A percentile compares a stretch with the other conserved stretches of the same genome.
These are phyloP conservation scores for Ephydatia muelleri DNA, from an alignment of 37 sponge, comb jelly and placozoan genomes.

Conservation along the genomic window DNA sequence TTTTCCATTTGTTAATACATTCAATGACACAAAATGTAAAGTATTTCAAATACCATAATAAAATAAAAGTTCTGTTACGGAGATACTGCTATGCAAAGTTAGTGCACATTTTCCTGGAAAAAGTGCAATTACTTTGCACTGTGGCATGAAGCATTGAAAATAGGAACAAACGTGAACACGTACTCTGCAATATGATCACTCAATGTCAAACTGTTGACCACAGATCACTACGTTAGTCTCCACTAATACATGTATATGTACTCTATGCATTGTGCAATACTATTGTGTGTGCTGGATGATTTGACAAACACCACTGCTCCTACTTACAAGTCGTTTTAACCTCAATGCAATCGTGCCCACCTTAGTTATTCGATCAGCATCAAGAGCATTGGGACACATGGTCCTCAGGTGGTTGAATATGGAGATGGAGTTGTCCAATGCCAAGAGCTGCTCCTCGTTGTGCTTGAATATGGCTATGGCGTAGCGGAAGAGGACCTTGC, in stretches of 20 bases:
- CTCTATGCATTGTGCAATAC: conserved; percentile 3
- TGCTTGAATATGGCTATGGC: conserved; percentile 95
- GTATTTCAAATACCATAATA: not conserved
- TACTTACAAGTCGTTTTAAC: not conserved
- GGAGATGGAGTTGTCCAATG: conserved; percentile 50
- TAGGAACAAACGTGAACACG: too few relatives aligned
- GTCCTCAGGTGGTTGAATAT: conserved; percentile 81
- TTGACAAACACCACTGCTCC: too few relatives aligned
- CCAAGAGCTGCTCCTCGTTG: conserved; percentile 79
- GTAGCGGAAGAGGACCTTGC: conserved; percentile 92
- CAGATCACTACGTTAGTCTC: too few relatives aligned
- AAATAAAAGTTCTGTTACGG: too few relatives aligned
- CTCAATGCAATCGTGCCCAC: conserved; percentile 23
- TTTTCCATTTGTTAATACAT: too few relatives aligned
- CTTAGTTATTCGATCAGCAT: conserved; percentile 62
- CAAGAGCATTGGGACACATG: conserved; percentile 63
- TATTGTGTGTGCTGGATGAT: not conserved
- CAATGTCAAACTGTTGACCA: too few relatives aligned
- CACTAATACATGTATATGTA: not conserved
- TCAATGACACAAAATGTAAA: not conserved
- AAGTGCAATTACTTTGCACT: too few relatives aligned
- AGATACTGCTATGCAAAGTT: too few relatives aligned
- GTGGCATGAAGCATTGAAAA: too few relatives aligned
- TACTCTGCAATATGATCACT: too few relatives aligned
- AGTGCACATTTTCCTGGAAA: too few relatives aligned